Evolutionary conservation across 2,113 vertebrate species (phyloP).

Genomic region (Hemicordylus capensis): DNA sequence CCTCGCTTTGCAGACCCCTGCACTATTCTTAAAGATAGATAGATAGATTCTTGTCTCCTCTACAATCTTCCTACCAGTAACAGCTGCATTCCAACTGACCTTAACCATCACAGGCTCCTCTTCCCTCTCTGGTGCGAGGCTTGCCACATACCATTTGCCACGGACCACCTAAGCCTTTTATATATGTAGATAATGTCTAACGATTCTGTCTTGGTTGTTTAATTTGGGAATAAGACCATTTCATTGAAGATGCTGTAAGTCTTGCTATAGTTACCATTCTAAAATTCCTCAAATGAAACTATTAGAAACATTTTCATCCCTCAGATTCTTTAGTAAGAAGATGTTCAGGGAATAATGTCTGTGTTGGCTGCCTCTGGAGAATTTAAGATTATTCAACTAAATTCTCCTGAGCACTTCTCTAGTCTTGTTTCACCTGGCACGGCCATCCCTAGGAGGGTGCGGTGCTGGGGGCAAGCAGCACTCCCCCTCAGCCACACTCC

Average conservation of each 20-base stretch:
- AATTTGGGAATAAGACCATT: constrained; percentile 32
- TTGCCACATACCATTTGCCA: too few relatives aligned
- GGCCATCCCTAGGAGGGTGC: too few relatives aligned
- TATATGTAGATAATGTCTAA: neutral
- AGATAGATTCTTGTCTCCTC: too few relatives aligned
- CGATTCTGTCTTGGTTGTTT: constrained; percentile 20
- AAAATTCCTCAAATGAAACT: constrained; percentile 33
- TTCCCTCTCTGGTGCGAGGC: too few relatives aligned
- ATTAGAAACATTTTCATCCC: neutral
- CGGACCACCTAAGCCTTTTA: neutral
- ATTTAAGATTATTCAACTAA: neutral
- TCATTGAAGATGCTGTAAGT: constrained; percentile 13
- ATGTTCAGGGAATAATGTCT: neutral
- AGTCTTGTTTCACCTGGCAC: neutral
- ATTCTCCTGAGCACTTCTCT: neutral
- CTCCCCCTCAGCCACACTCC: too few relatives aligned
- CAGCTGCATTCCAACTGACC: too few relatives aligned
- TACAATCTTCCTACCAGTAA: too few relatives aligned
- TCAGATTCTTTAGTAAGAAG: neutral
- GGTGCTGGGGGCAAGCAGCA: too few relatives aligned
- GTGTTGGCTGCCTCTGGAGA: neutral
- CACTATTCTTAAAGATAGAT: too few relatives aligned
- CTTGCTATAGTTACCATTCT: neutral
- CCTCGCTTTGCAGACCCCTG: too few relatives aligned
- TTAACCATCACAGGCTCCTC: too few relatives aligned